Conservation (phyloP, 1,140 invertebrate species). For the Euwallacea similis region DNA sequence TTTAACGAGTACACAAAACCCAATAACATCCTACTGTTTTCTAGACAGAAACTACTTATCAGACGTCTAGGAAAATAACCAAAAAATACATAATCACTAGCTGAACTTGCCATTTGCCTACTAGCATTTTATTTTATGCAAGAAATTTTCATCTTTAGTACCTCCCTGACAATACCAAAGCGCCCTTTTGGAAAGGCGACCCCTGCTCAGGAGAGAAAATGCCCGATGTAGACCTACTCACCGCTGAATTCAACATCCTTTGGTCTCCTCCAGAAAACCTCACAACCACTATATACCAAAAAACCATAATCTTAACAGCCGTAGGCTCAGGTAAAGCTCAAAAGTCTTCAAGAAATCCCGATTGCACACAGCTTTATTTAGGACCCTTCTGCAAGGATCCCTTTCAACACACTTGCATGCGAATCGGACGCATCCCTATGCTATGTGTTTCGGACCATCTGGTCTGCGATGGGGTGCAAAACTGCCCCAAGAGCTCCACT, state of each 20-base stretch:
- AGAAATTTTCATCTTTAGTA: slow-evolving; percentile 38
- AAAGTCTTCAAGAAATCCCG: slow-evolving; percentile 40
- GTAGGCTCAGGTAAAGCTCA: slow-evolving; percentile 46
- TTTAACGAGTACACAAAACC: too few species aligned
- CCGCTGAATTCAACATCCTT: slow-evolving; percentile 41
- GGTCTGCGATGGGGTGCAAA: slow-evolving; percentile 62
- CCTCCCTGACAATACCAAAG: slow-evolving; percentile 42
- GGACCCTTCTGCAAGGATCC: slow-evolving; percentile 43
- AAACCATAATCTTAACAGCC: slow-evolving; percentile 46
- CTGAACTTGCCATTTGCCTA: too few species aligned
- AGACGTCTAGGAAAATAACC: too few species aligned
- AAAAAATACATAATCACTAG: too few species aligned
- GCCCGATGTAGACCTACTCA: slow-evolving; percentile 43
- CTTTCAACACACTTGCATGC: slow-evolving; percentile 48
- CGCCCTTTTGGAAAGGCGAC: slow-evolving; percentile 47
- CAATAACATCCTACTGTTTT: too few species aligned
- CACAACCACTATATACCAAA: slow-evolving; percentile 29
- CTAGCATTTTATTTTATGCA: too few species aligned
- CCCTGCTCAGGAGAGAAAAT: slow-evolving; percentile 42
- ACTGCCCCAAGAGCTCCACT: slow-evolving; percentile 61
- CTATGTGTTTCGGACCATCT: slow-evolving; percentile 63
- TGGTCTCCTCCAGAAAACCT: slow-evolving; percentile 44
- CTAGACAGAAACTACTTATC: too few species aligned
- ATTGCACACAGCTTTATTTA: slow-evolving; percentile 41
- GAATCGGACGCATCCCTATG: slow-evolving; percentile 52